A percentile compares a stretch with the other conserved stretches of the same genome.
phyloP scores from a whole-genome alignment of 2,113 vertebrate genomes.

The Mastomys natalensis region DNA sequence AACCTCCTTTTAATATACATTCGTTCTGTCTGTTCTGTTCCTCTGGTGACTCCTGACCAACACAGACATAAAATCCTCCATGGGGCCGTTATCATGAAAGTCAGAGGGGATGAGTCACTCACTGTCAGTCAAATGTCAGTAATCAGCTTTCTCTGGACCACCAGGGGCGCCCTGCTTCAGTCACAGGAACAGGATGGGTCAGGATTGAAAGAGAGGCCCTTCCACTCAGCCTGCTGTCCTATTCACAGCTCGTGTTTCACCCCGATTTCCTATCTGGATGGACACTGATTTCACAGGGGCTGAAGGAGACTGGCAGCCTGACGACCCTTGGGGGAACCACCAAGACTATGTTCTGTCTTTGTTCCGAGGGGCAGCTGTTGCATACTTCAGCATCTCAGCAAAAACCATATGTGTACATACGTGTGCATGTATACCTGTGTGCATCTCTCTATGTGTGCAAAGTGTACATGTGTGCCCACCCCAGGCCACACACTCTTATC shows the following conservation, averaged over 20 bases:
- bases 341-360: accelerated
- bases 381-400: background rate
- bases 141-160: accelerated
- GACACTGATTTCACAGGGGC: background rate
- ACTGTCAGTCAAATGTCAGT: accelerated
- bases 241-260: background rate
- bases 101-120: accelerated
- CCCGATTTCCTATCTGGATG: background rate
- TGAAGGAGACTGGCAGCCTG: accelerated
- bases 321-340: background rate
- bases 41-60: background rate
- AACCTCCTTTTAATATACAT: background rate
- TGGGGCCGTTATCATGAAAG: background rate
- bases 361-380: accelerated
- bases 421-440: too few species aligned
- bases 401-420: background rate
- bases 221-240: accelerated
- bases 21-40: background rate
- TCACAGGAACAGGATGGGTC: background rate
- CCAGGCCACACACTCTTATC: background rate
- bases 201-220: background rate
- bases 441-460: background rate
- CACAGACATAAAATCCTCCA: background rate
- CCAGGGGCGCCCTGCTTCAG: background rate
- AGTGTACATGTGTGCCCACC: background rate